Conservation (phyloP, 1,140 invertebrate species). For the Euwallacea similis region DNA sequence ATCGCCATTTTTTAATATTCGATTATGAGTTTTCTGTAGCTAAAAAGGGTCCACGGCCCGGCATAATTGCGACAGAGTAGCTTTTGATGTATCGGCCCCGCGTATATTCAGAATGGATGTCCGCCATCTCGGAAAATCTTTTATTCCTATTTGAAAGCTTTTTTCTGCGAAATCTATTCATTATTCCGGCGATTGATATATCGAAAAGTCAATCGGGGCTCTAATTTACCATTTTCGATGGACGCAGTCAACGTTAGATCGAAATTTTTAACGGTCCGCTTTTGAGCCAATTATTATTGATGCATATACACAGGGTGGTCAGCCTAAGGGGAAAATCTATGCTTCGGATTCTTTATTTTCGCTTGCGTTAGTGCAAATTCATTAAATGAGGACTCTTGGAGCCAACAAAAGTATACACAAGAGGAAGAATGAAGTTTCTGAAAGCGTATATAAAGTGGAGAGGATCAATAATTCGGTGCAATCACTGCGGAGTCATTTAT, state of each 20-base stretch:
- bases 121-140: constrained; percentile 3
- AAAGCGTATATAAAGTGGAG: too few relatives aligned
- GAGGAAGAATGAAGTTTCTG: too few relatives aligned
- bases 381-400: too few relatives aligned
- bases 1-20: constrained; percentile 21
- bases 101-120: constrained; percentile 11
- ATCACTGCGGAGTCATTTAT: not conserved
- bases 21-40: constrained; percentile 16
- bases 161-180: not conserved
- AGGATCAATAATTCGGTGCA: not conserved
- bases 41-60: constrained; percentile 1
- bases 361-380: too few relatives aligned
- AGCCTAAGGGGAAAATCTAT: too few relatives aligned
- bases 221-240: too few relatives aligned
- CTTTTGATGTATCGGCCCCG: constrained; percentile 8
- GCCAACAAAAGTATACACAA: too few relatives aligned
- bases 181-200: not conserved
- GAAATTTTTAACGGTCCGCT: too few relatives aligned
- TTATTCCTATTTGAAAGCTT: not conserved
- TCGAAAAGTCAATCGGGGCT: not conserved
- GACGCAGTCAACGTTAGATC: too few relatives aligned
- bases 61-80: constrained; percentile 15
- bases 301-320: too few relatives aligned
- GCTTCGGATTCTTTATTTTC: too few relatives aligned
- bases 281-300: too few relatives aligned